A percentile compares a stretch with the other conserved stretches of the same genome.
These are phyloP conservation scores for Triplophysa siluroides DNA, from an alignment of 2,113 vertebrate genomes.

Conservation along the genomic window DNA sequence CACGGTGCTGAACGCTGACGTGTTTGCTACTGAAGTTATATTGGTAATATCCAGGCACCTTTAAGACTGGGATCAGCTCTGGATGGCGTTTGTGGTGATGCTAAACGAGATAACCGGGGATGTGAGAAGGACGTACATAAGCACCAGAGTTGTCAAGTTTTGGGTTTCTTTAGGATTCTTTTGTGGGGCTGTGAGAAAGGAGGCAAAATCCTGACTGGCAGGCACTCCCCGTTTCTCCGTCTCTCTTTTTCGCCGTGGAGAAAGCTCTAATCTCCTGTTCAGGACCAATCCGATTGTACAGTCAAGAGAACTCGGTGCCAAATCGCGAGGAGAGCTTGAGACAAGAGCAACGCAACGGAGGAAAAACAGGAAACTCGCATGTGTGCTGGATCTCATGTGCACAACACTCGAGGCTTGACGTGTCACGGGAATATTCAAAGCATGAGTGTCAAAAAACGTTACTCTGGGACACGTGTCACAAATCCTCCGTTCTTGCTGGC, in stretches of 20 bases:
- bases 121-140: background rate
- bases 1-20: slow-evolving; percentile 78
- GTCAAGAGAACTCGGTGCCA: slow-evolving; percentile 35
- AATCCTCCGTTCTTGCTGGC: background rate
- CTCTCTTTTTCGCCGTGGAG: slow-evolving; percentile 12
- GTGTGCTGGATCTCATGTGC: slow-evolving; percentile 11
- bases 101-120: background rate
- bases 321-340: background rate
- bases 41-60: background rate
- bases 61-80: background rate
- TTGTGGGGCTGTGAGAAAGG: slow-evolving; percentile 10
- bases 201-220: slow-evolving; percentile 48
- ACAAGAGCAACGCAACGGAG: background rate
- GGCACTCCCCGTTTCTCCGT: slow-evolving; percentile 34
- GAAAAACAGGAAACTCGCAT: background rate
- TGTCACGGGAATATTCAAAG: slow-evolving; percentile 13
- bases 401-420: background rate
- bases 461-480: slow-evolving; percentile 5
- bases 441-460: background rate
- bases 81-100: background rate
- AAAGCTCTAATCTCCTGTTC: slow-evolving; percentile 48
- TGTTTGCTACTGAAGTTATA: background rate
- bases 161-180: slow-evolving; percentile 26
- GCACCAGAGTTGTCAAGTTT: slow-evolving; percentile 5
- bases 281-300: slow-evolving; percentile 54